These are phyloP conservation scores for Apis dorsata DNA, from an alignment of 1,140 invertebrate genomes.

Conservation along the genomic window DNA sequence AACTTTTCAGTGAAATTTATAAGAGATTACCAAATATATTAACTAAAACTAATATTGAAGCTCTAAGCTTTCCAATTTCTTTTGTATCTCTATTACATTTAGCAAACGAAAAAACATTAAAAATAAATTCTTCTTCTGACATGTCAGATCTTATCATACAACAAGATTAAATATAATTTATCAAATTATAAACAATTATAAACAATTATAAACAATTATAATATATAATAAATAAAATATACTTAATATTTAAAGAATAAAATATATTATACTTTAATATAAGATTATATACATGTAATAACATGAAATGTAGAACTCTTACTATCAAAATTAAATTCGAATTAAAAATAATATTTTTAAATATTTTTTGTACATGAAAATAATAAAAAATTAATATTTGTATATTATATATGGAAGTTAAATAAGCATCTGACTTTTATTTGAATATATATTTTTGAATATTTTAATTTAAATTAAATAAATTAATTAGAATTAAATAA, in stretches of 20 bases:
- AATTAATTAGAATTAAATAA: neutral
- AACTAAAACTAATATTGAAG: conserved; percentile 83
- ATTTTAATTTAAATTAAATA: neutral
- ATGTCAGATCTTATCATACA: conserved; percentile 63
- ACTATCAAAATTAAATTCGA: neutral
- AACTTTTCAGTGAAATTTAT: conserved; percentile 81
- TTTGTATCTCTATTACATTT: conserved; percentile 89
- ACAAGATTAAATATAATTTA: conserved; percentile 26
- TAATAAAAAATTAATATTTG: too few species aligned
- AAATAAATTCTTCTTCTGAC: conserved; percentile 53
- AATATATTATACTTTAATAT: neutral
- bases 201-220: neutral
- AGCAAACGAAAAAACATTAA: conserved; percentile 86
- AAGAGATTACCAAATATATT: conserved; percentile 82
- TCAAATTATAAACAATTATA: neutral
- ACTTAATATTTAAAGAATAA: neutral
- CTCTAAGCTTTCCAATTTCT: conserved; percentile 87
- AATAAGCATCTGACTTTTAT: too few species aligned
- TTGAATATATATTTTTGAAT: too few species aligned
- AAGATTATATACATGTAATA: neutral
- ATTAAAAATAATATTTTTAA: neutral
- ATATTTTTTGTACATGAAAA: neutral
- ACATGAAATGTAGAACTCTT: neutral
- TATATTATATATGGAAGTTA: too few species aligned
- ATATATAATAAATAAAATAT: neutral